A percentile compares a stretch with the other conserved stretches of the same genome.
These are phyloP conservation scores for Pseudochaenichthys georgianus DNA, from an alignment of 2,797 vertebrate genomes.

Conservation along the genomic window DNA sequence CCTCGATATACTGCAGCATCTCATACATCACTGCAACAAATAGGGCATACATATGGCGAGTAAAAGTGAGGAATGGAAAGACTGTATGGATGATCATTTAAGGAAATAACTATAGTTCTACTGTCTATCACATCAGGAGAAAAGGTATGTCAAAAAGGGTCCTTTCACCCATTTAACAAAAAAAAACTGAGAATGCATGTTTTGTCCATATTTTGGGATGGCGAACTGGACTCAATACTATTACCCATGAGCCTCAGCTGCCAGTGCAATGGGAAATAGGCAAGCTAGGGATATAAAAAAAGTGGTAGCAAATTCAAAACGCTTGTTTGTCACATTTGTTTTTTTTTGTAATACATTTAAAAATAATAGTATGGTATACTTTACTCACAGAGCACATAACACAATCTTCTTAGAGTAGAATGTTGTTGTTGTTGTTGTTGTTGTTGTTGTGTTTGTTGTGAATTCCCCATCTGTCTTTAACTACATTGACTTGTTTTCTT, in stretches of 20 bases:
- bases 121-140: slow-evolving; percentile 2
- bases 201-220: neutral
- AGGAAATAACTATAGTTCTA: slow-evolving; percentile 19
- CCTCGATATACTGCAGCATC: slow-evolving; percentile 57
- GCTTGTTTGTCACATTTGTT: neutral
- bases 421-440: too few relatives aligned
- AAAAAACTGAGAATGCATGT: neutral
- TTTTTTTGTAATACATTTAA: neutral
- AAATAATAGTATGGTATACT: too few relatives aligned
- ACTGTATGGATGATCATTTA: slow-evolving; percentile 32
- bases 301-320: neutral
- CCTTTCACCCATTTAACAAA: neutral
- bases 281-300: neutral
- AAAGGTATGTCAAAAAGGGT: neutral
- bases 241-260: neutral
- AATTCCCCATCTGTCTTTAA: too few relatives aligned
- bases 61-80: slow-evolving; percentile 31
- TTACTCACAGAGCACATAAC: too few relatives aligned
- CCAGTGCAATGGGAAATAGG: neutral
- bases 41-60: slow-evolving; percentile 51
- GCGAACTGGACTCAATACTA: neutral
- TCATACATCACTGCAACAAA: slow-evolving; percentile 75
- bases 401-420: too few relatives aligned
- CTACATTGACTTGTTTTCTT: too few relatives aligned
- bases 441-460: too few relatives aligned